Percentiles rank a stretch among this genome's conserved stretches.
Conservation (phyloP, 2,888 invertebrate species). For the Cetonia aurata region DNA sequence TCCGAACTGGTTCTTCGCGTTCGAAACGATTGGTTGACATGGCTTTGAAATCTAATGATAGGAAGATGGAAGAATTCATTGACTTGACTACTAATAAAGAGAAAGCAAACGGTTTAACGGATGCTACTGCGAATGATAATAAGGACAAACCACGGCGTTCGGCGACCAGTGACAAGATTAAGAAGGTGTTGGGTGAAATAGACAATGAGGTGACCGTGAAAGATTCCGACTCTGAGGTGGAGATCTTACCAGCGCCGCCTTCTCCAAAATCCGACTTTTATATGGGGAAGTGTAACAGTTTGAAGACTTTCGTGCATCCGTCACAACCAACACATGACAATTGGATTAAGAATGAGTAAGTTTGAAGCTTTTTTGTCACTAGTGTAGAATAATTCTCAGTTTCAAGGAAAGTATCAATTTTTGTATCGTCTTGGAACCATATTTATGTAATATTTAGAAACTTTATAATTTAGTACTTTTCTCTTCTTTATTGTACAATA, state of each 20-base stretch:
- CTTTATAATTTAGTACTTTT: too few species aligned
- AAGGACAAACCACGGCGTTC: conserved; percentile 43
- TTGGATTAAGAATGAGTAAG: conserved; percentile 70
- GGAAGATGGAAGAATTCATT: conserved; percentile 39
- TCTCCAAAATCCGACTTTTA: conserved; percentile 64
- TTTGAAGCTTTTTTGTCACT: conserved; percentile 38
- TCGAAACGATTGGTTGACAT: conserved; percentile 51
- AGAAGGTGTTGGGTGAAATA: conserved; percentile 59
- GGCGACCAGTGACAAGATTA: conserved; percentile 59
- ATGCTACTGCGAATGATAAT: conserved; percentile 48
- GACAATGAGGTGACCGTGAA: conserved; percentile 58
- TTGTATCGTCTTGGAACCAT: too few species aligned
- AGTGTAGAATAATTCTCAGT: too few species aligned
- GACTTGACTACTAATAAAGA: conserved; percentile 42
- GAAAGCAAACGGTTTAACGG: conserved; percentile 44
- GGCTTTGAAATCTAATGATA: conserved; percentile 43
- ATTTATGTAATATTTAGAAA: too few species aligned
- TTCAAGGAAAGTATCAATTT: too few species aligned
- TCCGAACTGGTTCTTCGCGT: conserved; percentile 28
- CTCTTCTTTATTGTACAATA: too few species aligned
- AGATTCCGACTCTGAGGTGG: conserved; percentile 64
- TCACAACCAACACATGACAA: conserved; percentile 68
- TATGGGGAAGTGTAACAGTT: conserved; percentile 68
- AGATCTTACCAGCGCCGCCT: conserved; percentile 61
- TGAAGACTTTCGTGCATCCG: conserved; percentile 71